phyloP scores from a whole-genome alignment of 2,113 vertebrate species.

The Erythrolamprus reginae region DNA sequence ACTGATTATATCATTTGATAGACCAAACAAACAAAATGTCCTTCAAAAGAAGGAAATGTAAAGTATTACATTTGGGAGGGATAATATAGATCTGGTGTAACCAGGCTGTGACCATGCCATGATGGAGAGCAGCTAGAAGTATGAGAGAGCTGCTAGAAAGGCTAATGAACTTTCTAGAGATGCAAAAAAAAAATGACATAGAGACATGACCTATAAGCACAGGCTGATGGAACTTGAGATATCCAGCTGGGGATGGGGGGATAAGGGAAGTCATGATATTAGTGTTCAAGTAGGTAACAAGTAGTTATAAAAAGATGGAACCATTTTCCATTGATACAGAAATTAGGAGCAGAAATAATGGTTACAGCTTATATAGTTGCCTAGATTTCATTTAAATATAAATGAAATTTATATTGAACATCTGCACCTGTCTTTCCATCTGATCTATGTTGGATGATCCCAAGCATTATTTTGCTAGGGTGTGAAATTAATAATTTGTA shows the following conservation, averaged over 20 bases:
- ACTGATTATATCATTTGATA: neutral
- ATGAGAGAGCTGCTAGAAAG: neutral
- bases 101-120: neutral
- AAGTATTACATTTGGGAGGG: neutral
- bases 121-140: neutral
- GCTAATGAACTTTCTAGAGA: neutral
- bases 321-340: neutral
- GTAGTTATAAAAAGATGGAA: neutral
- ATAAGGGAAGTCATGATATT: neutral
- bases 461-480: neutral
- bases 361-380: neutral
- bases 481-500: neutral
- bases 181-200: neutral
- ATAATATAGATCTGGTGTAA: neutral
- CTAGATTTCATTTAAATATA: neutral
- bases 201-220: neutral
- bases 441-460: neutral
- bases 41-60: neutral
- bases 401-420: too few relatives aligned
- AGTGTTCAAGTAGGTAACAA: neutral
- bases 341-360: neutral
- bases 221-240: neutral
- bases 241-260: neutral
- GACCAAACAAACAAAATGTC: neutral
- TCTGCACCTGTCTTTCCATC: neutral